phyloP scores from a whole-genome alignment of 92 coral and sea anemone species.

The Meandrina meandrites region DNA sequence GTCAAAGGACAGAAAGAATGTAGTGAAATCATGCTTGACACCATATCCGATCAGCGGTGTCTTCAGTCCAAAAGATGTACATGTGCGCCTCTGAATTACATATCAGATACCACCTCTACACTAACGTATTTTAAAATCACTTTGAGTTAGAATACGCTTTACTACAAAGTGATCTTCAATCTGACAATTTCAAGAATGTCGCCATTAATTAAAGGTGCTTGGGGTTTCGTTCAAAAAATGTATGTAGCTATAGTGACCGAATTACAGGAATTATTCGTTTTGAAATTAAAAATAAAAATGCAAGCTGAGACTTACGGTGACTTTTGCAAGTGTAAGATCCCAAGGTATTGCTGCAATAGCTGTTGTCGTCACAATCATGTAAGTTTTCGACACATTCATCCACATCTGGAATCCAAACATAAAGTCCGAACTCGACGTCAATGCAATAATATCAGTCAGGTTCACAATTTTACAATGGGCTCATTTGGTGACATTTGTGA shows the following conservation, averaged over 20 bases:
- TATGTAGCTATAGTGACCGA: no score
- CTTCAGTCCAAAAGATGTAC: neutral
- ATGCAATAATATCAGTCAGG: neutral
- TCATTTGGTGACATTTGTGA: neutral
- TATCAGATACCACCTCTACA: no score
- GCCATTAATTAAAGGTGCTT: no score
- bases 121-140: no score
- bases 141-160: no score
- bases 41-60: neutral
- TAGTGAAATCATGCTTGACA: neutral
- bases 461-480: neutral
- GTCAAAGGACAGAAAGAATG: neutral
- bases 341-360: neutral
- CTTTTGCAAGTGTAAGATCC: neutral
- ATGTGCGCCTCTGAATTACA: no score
- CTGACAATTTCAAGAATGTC: no score
- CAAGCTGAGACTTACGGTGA: neutral
- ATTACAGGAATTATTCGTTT: no score
- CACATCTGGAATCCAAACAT: neutral
- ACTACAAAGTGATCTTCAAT: no score
- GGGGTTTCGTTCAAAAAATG: no score
- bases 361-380: neutral
- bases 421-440: neutral
- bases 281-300: no score
- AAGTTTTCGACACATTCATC: neutral